Conservation (phyloP, 2,113 vertebrate species). For the Corydoras maculifer region DNA sequence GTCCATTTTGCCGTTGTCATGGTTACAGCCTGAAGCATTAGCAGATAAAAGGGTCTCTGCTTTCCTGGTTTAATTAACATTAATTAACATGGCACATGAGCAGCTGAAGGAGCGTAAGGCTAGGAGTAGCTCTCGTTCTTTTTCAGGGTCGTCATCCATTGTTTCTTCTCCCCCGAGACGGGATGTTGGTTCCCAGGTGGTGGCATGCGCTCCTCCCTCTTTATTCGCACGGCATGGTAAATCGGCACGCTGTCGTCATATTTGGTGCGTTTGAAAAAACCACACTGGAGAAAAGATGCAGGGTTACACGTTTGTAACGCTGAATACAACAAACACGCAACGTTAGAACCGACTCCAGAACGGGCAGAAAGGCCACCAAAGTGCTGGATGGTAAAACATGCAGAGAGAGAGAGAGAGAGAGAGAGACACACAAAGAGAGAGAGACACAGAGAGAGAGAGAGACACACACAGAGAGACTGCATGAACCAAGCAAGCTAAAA, state of each 20-base stretch:
- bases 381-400: not conserved
- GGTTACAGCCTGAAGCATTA: conserved; percentile 25
- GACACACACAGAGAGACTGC: not conserved
- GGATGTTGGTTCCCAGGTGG: conserved; percentile 62
- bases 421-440: not conserved
- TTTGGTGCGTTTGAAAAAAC: conserved; percentile 88
- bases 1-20: conserved; percentile 8
- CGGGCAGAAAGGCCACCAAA: conserved; percentile 1
- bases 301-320: not conserved
- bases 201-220: conserved; percentile 73
- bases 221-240: conserved; percentile 88
- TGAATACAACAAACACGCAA: no score
- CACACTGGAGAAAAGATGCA: conserved; percentile 67
- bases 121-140: conserved; percentile 86
- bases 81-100: conserved; percentile 8
- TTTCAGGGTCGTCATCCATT: conserved; percentile 89
- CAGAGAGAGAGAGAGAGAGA: conserved; percentile 12
- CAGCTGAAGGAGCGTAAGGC: conserved; percentile 29
- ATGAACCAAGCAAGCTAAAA: conserved; percentile 20
- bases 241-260: conserved; percentile 85
- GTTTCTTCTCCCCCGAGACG: conserved; percentile 76
- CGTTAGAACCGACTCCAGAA: not conserved
- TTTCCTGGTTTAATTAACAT: not conserved
- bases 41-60: conserved; percentile 7
- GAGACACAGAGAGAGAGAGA: not conserved